A percentile compares a stretch with the other conserved stretches of the same genome.
phyloP scores from a whole-genome alignment of 2,888 invertebrate genomes.

The Dinocampus coccinellae region DNA sequence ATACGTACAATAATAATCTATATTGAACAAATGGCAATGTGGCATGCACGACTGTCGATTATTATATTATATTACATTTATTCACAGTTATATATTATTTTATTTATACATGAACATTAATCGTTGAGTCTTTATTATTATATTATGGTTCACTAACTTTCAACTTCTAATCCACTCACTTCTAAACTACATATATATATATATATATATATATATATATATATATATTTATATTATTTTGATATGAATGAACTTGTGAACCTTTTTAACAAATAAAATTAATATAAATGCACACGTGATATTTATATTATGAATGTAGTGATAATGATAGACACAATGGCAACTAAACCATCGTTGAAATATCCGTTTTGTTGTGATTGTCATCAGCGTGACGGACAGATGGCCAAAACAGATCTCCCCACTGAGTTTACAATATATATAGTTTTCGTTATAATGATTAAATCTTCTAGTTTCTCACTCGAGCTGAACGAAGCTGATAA shows the following conservation, averaged over 20 bases:
- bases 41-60: conserved; percentile 15
- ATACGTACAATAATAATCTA: too few relatives aligned
- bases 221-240: neutral
- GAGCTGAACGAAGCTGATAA: conserved; percentile 16
- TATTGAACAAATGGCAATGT: neutral
- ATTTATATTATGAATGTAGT: neutral
- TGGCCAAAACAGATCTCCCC: conserved; percentile 41
- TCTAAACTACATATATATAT: too few relatives aligned
- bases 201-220: neutral
- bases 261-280: neutral
- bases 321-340: neutral
- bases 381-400: conserved; percentile 39
- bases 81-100: neutral
- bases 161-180: too few relatives aligned
- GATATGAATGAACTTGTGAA: neutral
- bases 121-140: neutral
- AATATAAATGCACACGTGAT: neutral
- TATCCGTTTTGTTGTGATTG: conserved; percentile 25
- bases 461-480: conserved; percentile 14
- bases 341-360: conserved; percentile 8
- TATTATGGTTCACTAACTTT: neutral
- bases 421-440: neutral
- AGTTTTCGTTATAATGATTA: neutral
- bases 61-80: neutral
- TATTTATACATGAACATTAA: neutral